These are phyloP conservation scores for Phaetusa simplex DNA, from an alignment of 2,113 vertebrate species.

Conservation along the genomic window DNA sequence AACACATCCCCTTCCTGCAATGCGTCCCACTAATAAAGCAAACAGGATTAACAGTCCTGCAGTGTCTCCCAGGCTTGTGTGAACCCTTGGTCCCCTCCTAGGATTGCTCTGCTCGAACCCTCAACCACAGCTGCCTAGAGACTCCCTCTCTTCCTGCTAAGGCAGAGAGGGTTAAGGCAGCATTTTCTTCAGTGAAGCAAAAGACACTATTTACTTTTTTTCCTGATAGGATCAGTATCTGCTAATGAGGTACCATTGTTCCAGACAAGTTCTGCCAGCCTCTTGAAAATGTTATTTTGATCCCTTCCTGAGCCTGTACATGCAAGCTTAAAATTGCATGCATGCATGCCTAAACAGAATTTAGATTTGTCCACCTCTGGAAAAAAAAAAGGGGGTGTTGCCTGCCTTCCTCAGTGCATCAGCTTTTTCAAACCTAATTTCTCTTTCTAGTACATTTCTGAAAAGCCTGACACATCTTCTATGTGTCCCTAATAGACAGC, in stretches of 20 bases:
- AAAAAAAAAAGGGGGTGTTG: background rate
- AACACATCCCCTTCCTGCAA: background rate
- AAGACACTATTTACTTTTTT: background rate
- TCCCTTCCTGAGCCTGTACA: background rate
- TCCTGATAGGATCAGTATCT: background rate
- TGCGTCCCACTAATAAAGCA: background rate
- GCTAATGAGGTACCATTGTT: background rate
- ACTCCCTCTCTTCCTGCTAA: background rate
- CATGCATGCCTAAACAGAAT: background rate
- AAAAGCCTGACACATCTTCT: slow-evolving; percentile 19
- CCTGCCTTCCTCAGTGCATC: background rate
- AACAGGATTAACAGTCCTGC: background rate
- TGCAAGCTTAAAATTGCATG: background rate
- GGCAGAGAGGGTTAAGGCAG: background rate
- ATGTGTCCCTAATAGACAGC: background rate
- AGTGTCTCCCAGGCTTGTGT: background rate
- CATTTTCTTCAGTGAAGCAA: background rate
- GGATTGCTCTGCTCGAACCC: background rate
- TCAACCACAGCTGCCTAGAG: background rate
- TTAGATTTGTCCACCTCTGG: background rate
- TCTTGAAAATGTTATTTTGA: slow-evolving; percentile 5
- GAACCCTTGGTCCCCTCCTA: background rate
- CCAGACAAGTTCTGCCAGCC: background rate
- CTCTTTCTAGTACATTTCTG: background rate
- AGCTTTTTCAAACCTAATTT: background rate